These are phyloP conservation scores for Hipparchia semele DNA, from an alignment of 2,888 invertebrate species.

Conservation along the genomic window DNA sequence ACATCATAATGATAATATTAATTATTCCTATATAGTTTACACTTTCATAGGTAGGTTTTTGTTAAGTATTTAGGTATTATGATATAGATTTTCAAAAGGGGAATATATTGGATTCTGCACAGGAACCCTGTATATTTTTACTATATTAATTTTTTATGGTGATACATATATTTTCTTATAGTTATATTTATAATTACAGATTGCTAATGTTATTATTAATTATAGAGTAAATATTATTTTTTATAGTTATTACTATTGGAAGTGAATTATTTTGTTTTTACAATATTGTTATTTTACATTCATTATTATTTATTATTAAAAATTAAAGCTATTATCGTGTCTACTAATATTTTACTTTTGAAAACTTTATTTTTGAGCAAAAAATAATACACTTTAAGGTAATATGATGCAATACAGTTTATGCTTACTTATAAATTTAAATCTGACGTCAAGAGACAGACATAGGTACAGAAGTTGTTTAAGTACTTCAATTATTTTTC, in stretches of 20 bases:
- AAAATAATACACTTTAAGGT: not conserved
- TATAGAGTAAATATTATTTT: not conserved
- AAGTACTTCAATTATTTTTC: too few relatives aligned
- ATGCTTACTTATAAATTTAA: too few relatives aligned
- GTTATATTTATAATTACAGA: not conserved
- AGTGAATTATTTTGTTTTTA: not conserved
- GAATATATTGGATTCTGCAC: constrained; percentile 18
- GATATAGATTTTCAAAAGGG: not conserved
- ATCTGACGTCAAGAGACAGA: too few relatives aligned
- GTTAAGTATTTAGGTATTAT: not conserved
- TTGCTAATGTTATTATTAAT: not conserved
- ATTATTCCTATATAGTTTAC: not conserved
- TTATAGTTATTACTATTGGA: constrained; percentile 4
- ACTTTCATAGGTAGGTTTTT: not conserved
- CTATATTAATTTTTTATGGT: not conserved
- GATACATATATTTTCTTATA: not conserved
- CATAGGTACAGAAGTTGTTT: too few relatives aligned
- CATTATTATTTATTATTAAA: not conserved
- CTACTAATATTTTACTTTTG: not conserved
- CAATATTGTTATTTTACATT: not conserved
- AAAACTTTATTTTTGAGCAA: not conserved
- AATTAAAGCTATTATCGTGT: constrained; percentile 11
- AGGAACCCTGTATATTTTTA: constrained; percentile 14
- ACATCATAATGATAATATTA: constrained; percentile 4
- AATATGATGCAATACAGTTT: not conserved